phyloP scores from a whole-genome alignment of 2,113 vertebrate species.

The Solea solea region DNA sequence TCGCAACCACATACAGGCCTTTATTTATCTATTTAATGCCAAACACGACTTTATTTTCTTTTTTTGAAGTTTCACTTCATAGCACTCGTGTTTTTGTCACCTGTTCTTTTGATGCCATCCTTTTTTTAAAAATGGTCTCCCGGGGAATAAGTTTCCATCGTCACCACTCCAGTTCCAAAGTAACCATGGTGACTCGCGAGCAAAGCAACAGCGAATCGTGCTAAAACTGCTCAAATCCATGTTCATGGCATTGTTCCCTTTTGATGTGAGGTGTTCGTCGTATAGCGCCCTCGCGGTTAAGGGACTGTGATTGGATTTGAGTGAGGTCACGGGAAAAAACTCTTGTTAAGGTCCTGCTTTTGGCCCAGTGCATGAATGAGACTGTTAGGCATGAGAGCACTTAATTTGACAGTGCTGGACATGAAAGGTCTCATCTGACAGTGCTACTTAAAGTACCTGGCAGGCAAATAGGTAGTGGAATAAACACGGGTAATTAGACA shows the following conservation, averaged over 20 bases:
- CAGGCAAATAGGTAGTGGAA: background rate
- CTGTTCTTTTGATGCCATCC: background rate
- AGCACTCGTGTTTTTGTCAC: background rate
- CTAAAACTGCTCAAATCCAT: background rate
- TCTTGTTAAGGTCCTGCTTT: background rate
- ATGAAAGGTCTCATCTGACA: background rate
- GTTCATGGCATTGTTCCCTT: background rate
- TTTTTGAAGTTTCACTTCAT: background rate
- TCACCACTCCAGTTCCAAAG: background rate
- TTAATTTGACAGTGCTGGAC: background rate
- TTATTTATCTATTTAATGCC: background rate
- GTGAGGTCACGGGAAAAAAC: background rate
- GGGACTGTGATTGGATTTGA: background rate
- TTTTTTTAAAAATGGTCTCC: background rate
- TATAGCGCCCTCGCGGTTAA: background rate
- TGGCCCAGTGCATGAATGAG: background rate
- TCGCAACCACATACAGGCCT: too few species aligned
- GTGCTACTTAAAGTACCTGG: background rate
- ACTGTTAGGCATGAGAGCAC: background rate
- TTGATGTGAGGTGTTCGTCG: background rate
- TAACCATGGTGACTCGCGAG: conserved; percentile 13
- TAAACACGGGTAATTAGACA: background rate
- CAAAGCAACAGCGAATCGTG: background rate
- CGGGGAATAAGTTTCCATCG: background rate
- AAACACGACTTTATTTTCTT: background rate